phyloP scores from a whole-genome alignment of 1,140 invertebrate genomes.

The Zaprionus vittiger region DNA sequence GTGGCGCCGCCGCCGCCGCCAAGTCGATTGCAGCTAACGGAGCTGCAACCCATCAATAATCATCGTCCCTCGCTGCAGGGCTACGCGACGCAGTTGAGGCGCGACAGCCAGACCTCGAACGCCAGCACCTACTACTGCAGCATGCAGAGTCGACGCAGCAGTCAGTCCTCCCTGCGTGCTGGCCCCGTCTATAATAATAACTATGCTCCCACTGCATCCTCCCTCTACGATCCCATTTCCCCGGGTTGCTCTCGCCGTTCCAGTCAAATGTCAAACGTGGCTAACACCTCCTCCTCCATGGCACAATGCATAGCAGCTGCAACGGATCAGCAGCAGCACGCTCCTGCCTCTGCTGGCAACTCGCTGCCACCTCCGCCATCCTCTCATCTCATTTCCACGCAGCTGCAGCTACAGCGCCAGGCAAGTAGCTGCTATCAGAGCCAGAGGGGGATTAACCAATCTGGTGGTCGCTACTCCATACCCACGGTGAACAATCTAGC shows the following conservation, averaged over 20 bases:
- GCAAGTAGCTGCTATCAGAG: conserved; percentile 10
- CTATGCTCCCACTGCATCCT: conserved; percentile 63
- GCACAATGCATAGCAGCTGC: not conserved
- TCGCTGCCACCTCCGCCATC: conserved; percentile 85
- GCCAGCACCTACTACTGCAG: conserved; percentile 95
- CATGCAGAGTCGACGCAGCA: conserved; percentile 92
- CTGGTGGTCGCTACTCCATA: conserved; percentile 62
- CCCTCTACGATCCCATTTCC: conserved; percentile 94
- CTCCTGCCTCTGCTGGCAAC: no score
- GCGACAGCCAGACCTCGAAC: conserved; percentile 92
- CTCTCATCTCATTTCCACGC: conserved; percentile 85
- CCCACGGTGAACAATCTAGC: conserved; percentile 38
- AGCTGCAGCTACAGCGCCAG: conserved; percentile 75
- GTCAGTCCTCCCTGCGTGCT: conserved; percentile 88
- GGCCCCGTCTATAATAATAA: conserved; percentile 32
- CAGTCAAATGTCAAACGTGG: conserved; percentile 85
- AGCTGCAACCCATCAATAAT: conserved; percentile 84
- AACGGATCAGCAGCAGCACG: no score
- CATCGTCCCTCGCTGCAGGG: conserved; percentile 4
- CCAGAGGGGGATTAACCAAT: conserved; percentile 16
- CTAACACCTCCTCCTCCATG: not conserved
- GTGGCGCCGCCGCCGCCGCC: not conserved
- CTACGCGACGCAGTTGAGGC: conserved; percentile 85
- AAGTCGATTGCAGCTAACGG: conserved; percentile 85
- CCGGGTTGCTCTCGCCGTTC: conserved; percentile 89